phyloP scores from a whole-genome alignment of 2,113 vertebrate genomes.

The Elgaria multicarinata region DNA sequence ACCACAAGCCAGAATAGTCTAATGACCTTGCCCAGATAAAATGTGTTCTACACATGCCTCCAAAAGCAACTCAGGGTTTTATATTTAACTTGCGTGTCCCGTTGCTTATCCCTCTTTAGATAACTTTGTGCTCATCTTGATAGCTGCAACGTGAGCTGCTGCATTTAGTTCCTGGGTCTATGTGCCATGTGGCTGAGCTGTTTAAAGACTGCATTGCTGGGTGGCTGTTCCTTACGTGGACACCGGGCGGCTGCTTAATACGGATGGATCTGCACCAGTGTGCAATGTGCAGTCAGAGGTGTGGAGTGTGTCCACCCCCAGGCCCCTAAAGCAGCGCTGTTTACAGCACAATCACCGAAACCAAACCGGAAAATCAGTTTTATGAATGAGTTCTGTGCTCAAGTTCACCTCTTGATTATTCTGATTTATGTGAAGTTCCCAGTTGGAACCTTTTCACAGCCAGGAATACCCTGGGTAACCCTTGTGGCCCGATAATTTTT shows the following conservation, averaged over 20 bases:
- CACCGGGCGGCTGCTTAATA: neutral
- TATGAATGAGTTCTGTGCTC: neutral
- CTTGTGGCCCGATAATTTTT: neutral
- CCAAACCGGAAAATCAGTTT: neutral
- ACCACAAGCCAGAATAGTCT: neutral
- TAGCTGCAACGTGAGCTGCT: neutral
- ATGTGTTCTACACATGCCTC: conserved; percentile 9
- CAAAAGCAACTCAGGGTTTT: neutral
- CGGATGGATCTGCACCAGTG: too few species aligned
- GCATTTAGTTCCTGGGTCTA: neutral
- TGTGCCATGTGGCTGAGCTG: neutral
- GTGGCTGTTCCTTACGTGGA: neutral
- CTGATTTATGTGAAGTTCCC: neutral
- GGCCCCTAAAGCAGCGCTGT: neutral
- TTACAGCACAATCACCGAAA: neutral
- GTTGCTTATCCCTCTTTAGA: neutral
- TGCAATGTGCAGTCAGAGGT: neutral
- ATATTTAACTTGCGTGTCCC: conserved; percentile 53
- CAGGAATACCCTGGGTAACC: neutral
- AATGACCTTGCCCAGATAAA: conserved; percentile 29
- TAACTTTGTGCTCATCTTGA: neutral
- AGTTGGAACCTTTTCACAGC: too few species aligned
- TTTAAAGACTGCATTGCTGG: neutral
- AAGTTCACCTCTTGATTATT: neutral
- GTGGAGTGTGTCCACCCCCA: neutral